phyloP scores from a whole-genome alignment of 2,888 invertebrate genomes.

The Protodeltote pygarga region DNA sequence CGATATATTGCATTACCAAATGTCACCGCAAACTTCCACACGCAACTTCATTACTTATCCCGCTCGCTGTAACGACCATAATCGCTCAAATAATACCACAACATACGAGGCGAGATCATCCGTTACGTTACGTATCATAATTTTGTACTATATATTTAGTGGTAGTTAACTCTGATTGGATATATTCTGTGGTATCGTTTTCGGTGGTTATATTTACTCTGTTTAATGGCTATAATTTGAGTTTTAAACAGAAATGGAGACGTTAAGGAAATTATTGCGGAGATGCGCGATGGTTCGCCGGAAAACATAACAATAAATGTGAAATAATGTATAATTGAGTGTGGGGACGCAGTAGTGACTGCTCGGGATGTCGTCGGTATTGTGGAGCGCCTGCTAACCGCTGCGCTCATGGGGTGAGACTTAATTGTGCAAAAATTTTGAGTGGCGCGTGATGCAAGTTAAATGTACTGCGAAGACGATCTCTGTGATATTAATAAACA shows the following conservation, averaged over 20 bases:
- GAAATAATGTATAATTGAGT: background rate
- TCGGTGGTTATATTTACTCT: constrained; percentile 34
- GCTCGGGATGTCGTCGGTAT: too few species aligned
- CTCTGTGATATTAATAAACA: too few species aligned
- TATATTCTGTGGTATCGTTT: constrained; percentile 2
- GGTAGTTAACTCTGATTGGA: constrained; percentile 31
- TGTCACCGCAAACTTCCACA: constrained; percentile 3
- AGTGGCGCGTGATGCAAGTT: too few species aligned
- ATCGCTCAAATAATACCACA: constrained; percentile 6
- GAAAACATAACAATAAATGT: background rate
- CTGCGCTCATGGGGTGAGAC: too few species aligned
- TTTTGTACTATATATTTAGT: constrained; percentile 24
- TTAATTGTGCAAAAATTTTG: too few species aligned
- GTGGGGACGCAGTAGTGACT: too few species aligned
- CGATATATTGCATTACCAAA: constrained; percentile 2
- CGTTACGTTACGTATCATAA: background rate
- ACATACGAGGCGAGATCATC: background rate
- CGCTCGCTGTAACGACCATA: constrained; percentile 3
- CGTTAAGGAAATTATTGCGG: constrained; percentile 36
- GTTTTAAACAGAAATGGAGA: constrained; percentile 41
- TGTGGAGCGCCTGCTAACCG: too few species aligned
- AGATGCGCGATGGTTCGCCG: background rate
- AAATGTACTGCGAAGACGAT: too few species aligned
- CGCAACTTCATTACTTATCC: constrained; percentile 4
- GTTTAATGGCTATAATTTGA: constrained; percentile 38